These are phyloP conservation scores for Neodiprion fabricii DNA, from an alignment of 1,140 invertebrate species.

Conservation along the genomic window DNA sequence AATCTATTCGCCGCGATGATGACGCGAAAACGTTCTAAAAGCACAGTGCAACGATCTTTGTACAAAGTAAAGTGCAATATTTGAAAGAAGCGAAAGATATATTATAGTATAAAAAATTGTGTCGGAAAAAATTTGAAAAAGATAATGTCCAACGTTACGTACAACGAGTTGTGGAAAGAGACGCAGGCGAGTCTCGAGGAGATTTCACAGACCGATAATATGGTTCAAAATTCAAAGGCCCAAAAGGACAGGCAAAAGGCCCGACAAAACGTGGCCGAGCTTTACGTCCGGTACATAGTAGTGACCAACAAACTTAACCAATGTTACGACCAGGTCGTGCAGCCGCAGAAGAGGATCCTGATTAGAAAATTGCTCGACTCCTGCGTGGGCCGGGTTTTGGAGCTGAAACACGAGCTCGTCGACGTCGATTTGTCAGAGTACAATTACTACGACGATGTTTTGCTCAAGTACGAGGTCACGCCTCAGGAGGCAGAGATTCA, in stretches of 20 bases:
- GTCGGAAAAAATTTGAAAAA: constrained; percentile 2
- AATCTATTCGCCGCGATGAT: too few relatives aligned
- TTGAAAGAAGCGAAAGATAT: too few relatives aligned
- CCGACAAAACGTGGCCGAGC: constrained; percentile 64
- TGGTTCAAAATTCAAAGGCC: constrained; percentile 67
- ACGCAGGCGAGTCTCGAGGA: constrained; percentile 70
- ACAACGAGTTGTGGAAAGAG: constrained; percentile 71
- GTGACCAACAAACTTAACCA: constrained; percentile 77
- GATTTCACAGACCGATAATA: constrained; percentile 69
- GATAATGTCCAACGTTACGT: constrained; percentile 76
- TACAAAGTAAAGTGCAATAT: too few relatives aligned
- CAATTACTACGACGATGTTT: constrained; percentile 83
- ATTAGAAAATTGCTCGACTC: constrained; percentile 82
- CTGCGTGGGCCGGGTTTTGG: constrained; percentile 78
- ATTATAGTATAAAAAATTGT: neutral
- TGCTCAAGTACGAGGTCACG: constrained; percentile 66
- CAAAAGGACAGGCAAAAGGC: constrained; percentile 68
- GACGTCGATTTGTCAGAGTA: constrained; percentile 86
- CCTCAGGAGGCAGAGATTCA: constrained; percentile 71
- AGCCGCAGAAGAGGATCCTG: constrained; percentile 88
- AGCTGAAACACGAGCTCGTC: constrained; percentile 85
- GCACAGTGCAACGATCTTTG: too few relatives aligned
- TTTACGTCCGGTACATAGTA: constrained; percentile 83
- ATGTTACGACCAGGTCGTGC: constrained; percentile 90
- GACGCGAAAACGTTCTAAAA: too few relatives aligned